phyloP scores from a whole-genome alignment of 2,113 vertebrate species.

The Columbina picui region DNA sequence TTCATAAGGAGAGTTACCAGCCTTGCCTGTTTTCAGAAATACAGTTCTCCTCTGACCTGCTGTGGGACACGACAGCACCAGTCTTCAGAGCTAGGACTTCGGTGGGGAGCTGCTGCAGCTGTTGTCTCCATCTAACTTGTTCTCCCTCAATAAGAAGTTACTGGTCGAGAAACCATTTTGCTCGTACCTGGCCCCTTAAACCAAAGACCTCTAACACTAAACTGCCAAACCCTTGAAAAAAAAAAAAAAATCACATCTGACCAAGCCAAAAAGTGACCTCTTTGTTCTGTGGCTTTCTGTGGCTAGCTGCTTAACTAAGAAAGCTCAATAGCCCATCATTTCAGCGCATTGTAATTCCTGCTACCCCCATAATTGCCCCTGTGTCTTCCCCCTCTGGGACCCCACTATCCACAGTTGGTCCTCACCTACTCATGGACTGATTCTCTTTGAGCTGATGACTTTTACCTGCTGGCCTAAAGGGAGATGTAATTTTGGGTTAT shows the following conservation, averaged over 20 bases:
- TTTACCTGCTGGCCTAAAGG: neutral
- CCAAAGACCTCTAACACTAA: neutral
- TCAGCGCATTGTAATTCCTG: neutral
- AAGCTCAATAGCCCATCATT: neutral
- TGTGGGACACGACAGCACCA: neutral
- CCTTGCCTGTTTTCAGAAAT: neutral
- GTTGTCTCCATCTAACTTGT: neutral
- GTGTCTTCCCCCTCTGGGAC: fast-evolving
- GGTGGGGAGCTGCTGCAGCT: neutral
- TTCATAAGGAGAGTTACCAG: neutral
- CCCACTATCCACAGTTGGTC: fast-evolving
- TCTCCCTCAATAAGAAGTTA: neutral
- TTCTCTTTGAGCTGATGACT: neutral
- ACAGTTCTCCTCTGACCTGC: neutral
- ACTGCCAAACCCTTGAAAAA: neutral
- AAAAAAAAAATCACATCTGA: no score
- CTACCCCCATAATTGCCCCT: neutral
- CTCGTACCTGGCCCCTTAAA: neutral
- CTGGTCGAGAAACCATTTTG: neutral
- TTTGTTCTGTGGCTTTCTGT: neutral
- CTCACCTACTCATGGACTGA: neutral
- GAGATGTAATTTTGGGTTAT: neutral
- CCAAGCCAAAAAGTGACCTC: fast-evolving
- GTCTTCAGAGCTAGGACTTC: neutral
- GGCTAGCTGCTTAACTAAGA: neutral